Base-by-base conservation (phyloP, 2,888 invertebrate genomes). In the Cheilosia pagana region DNA sequence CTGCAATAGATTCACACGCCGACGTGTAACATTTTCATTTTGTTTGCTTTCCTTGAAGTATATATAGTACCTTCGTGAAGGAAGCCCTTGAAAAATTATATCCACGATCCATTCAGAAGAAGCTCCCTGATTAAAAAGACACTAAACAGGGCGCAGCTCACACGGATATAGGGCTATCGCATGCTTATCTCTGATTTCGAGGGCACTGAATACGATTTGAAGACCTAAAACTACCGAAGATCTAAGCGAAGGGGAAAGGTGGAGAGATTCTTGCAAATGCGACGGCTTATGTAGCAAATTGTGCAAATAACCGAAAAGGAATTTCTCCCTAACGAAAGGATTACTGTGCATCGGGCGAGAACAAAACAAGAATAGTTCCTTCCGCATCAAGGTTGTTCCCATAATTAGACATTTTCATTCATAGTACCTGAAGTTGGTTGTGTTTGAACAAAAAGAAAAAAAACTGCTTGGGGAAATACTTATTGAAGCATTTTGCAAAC, bases 31-130 rank as follows among this genome's bases (percentile, higher is more conserved):
- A 65, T 57, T 48, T 48, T 48, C 48, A 35, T 50, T 57, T 70
- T n/a, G 21, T 48, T 48, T 59, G 45, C 14, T n/a, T 53, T 16
- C 21, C 45, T 31, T 45, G 45, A 14, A 43, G 31, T 21, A 1
- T 7, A 7, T 25, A 25, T 25, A 41, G n/a, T 41, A 3, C 31
- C 10, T 31, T 31, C 10, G 14, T n/a, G n/a, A 8, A 19, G 39
- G 31, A 72, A 43, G 60, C 52, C 72, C 52, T 72, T 62, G 72
- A 72, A 72, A 60, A 31, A 50, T 71, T 7, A 41, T 53, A 25
- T 67, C 43, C 41, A 53, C 53, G 12, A n/a, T 23, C 48, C 14
- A 50, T 59, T 19, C 19, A 41, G 16, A 14, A 48, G 25, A 48
- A 8, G 12, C 31, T 55, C 19, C n/a, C 45, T 45, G 57, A 35